Evolutionary conservation across 2,113 vertebrate species (phyloP).

Genomic region (Balaenoptera acutorostrata): DNA sequence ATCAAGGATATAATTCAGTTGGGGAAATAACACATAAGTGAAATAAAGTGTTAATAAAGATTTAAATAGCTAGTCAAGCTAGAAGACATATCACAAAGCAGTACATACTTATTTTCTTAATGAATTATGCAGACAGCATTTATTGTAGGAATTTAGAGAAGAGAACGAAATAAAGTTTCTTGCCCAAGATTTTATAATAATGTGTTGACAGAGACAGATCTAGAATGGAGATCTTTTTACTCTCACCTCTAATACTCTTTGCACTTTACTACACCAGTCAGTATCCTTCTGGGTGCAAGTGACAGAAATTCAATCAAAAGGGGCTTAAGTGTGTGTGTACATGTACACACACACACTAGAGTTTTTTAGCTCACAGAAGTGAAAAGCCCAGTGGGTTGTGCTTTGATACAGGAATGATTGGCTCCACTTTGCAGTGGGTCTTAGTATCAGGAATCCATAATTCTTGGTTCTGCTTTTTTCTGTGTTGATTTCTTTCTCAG

Average conservation of each 20-base stretch:
- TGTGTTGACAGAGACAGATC: background rate
- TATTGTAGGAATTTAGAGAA: slow-evolving; percentile 9
- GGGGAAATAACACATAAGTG: background rate
- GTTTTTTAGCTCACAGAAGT: background rate
- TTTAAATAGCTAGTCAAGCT: background rate
- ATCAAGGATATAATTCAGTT: background rate
- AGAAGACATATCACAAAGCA: background rate
- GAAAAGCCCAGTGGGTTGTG: background rate
- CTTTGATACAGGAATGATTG: background rate
- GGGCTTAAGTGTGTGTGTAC: too few relatives aligned
- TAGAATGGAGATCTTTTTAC: background rate
- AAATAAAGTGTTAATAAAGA: slow-evolving; percentile 7
- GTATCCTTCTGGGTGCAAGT: background rate
- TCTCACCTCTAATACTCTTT: background rate
- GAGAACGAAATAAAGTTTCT: background rate
- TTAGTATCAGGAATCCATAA: background rate
- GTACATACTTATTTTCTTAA: background rate
- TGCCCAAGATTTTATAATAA: background rate
- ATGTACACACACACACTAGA: background rate
- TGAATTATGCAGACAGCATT: slow-evolving; percentile 1
- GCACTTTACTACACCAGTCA: background rate
- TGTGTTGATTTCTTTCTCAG: background rate
- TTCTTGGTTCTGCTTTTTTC: background rate
- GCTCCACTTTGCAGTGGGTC: background rate
- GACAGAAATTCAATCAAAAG: background rate